These are phyloP conservation scores for Ophiothrix spiculata DNA, from an alignment of 35 echinoderm and acorn worm genomes.

Conservation along the genomic window DNA sequence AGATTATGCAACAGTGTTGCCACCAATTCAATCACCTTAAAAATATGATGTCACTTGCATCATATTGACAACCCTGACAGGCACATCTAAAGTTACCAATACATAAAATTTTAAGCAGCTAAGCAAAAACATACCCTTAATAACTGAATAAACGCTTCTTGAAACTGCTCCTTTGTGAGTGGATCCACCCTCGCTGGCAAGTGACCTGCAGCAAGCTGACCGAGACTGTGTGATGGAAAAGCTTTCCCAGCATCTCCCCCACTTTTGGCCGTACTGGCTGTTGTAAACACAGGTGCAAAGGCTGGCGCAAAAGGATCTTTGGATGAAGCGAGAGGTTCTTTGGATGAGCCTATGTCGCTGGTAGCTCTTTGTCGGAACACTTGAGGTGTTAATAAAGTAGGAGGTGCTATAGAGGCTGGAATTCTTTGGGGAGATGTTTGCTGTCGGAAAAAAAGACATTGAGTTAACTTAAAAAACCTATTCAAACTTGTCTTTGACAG, in stretches of 20 bases:
- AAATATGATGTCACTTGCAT: too few relatives aligned
- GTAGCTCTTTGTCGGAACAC: slow-evolving; percentile 43
- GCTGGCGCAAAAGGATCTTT: background rate
- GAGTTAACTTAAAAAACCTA: too few relatives aligned
- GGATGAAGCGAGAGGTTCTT: background rate
- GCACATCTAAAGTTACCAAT: too few relatives aligned
- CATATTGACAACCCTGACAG: too few relatives aligned
- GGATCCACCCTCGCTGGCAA: background rate
- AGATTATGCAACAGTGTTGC: too few relatives aligned
- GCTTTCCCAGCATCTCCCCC: background rate
- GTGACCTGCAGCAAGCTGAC: background rate
- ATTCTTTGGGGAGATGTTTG: slow-evolving; percentile 67
- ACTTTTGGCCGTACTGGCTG: slow-evolving; percentile 16
- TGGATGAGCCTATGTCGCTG: too few relatives aligned
- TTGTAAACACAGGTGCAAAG: background rate
- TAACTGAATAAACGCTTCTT: slow-evolving; percentile 58
- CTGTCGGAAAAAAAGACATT: slow-evolving; percentile 26
- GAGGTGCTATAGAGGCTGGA: slow-evolving; percentile 51
- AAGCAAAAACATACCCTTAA: slow-evolving; percentile 63
- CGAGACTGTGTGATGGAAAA: slow-evolving; percentile 12
- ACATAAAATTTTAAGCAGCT: too few relatives aligned
- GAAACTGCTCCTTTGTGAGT: slow-evolving; percentile 83
- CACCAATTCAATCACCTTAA: too few relatives aligned
- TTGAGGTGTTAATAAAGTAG: slow-evolving; percentile 69
- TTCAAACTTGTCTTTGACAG: too few relatives aligned